These are phyloP conservation scores for Pyrgilauda ruficollis DNA, from an alignment of 2,113 vertebrate genomes.

Conservation along the genomic window DNA sequence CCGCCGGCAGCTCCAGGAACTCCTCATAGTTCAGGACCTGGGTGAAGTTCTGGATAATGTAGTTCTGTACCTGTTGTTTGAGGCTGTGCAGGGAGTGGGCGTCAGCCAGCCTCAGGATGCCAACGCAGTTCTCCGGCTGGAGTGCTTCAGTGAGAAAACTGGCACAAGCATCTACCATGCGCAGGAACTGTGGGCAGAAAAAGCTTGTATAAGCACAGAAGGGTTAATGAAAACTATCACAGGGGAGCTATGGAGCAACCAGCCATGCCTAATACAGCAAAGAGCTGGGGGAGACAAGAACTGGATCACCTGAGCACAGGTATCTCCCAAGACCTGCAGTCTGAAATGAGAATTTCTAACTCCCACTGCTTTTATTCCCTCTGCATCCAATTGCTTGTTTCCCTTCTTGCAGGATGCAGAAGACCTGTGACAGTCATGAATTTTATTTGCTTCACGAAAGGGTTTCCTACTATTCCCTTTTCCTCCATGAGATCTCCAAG, in stretches of 20 bases:
- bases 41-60: conserved; percentile 87
- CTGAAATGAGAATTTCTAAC: not conserved
- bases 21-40: conserved; percentile 85
- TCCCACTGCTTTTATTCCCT: not conserved
- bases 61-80: conserved; percentile 81
- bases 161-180: conserved; percentile 90
- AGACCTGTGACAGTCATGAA: not conserved
- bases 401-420: not conserved
- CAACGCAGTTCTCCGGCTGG: conserved; percentile 89
- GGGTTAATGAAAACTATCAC: not conserved
- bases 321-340: not conserved
- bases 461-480: not conserved
- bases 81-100: conserved; percentile 81
- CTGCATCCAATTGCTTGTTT: not conserved
- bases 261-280: not conserved
- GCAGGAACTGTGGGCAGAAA: conserved; percentile 81
- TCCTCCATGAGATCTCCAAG: not conserved
- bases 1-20: conserved; percentile 83
- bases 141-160: conserved; percentile 87
- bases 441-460: not conserved
- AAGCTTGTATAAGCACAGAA: not conserved
- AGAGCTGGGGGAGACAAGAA: not conserved
- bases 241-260: not conserved
- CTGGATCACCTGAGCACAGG: not conserved
- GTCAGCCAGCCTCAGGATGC: conserved; percentile 88